phyloP scores from a whole-genome alignment of 2,888 invertebrate species.

The Nemapogon koenigi region DNA sequence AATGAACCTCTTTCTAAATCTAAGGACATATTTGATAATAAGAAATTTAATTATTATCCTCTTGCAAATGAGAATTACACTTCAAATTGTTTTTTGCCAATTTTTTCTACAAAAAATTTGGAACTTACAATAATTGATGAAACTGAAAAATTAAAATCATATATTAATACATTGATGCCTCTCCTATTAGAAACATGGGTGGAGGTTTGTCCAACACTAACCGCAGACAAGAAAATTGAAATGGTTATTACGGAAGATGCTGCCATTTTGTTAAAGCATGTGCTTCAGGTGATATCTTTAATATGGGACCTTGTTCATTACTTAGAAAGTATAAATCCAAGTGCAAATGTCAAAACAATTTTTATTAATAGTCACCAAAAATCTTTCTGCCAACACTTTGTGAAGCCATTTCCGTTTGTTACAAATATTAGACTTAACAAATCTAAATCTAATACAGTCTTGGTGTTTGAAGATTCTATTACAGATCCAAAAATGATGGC shows the following conservation, averaged over 20 bases:
- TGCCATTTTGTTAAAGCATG: constrained; percentile 66
- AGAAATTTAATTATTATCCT: constrained; percentile 32
- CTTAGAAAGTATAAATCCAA: constrained; percentile 34
- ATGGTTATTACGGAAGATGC: constrained; percentile 68
- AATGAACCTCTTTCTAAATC: constrained; percentile 16
- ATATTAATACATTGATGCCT: constrained; percentile 74
- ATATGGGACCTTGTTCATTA: constrained; percentile 56
- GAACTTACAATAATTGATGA: constrained; percentile 36
- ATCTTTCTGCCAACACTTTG: constrained; percentile 61
- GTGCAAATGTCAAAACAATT: constrained; percentile 44
- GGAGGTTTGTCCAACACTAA: constrained; percentile 70
- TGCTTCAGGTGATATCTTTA: constrained; percentile 67
- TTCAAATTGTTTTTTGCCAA: constrained; percentile 39
- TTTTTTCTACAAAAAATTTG: constrained; percentile 44
- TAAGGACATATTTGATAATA: constrained; percentile 28
- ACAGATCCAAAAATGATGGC: constrained; percentile 40
- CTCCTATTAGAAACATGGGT: constrained; percentile 85
- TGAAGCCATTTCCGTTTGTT: constrained; percentile 65
- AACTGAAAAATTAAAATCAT: constrained; percentile 61
- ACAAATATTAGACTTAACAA: constrained; percentile 40
- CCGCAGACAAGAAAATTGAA: constrained; percentile 40
- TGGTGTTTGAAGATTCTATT: constrained; percentile 31
- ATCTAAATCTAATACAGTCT: constrained; percentile 3
- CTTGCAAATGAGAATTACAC: constrained; percentile 35
- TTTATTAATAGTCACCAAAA: constrained; percentile 60